These are phyloP conservation scores for Macquaria australasica DNA, from an alignment of 2,113 vertebrate genomes.

Conservation along the genomic window DNA sequence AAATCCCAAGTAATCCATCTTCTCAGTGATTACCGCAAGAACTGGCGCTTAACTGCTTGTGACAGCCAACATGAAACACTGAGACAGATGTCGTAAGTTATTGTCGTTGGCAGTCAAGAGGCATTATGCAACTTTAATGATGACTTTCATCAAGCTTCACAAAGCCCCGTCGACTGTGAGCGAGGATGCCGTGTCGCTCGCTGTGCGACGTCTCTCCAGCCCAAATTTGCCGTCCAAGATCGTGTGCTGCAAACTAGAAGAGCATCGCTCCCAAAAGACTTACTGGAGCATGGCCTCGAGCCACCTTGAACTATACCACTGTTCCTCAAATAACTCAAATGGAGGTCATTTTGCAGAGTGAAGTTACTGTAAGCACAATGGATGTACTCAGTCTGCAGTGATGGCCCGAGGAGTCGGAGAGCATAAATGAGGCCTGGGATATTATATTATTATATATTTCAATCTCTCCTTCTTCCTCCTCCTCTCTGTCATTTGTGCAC, in stretches of 20 bases:
- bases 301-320: constrained; percentile 62
- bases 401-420: constrained; percentile 48
- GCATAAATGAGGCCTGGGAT: constrained; percentile 50
- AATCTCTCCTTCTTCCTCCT: constrained; percentile 25
- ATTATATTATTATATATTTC: constrained; percentile 18
- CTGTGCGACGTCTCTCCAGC: constrained; percentile 18
- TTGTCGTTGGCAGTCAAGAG: constrained; percentile 71
- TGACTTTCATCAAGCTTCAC: constrained; percentile 71
- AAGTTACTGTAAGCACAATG: constrained; percentile 61
- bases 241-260: constrained; percentile 45
- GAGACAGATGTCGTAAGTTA: constrained; percentile 80
- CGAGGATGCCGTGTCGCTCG: constrained; percentile 14
- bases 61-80: constrained; percentile 73
- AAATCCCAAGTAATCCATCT: constrained; percentile 71
- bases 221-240: constrained; percentile 26
- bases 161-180: constrained; percentile 49
- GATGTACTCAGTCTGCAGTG: constrained; percentile 51
- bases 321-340: constrained; percentile 74
- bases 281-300: constrained; percentile 57
- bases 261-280: constrained; percentile 62
- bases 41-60: constrained; percentile 67
- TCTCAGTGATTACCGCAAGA: constrained; percentile 60
- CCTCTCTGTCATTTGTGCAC: constrained; percentile 12
- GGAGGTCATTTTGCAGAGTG: constrained; percentile 66
- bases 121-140: constrained; percentile 82